These are phyloP conservation scores for Stegostoma tigrinum DNA, from an alignment of 2,113 vertebrate genomes.

Conservation along the genomic window DNA sequence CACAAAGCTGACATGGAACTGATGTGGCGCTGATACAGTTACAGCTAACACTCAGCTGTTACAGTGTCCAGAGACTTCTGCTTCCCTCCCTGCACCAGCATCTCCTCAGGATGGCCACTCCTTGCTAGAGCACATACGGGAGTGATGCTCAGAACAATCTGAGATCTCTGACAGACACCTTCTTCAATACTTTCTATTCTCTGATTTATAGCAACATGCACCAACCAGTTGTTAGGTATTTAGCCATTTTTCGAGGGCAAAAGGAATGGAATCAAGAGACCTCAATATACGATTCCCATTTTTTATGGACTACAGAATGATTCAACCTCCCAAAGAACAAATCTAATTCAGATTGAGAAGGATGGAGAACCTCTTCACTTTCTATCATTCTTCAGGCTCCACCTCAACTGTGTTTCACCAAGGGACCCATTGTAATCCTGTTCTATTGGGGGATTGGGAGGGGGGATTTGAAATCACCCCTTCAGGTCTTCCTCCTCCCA, in stretches of 20 bases:
- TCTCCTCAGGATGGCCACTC: not conserved
- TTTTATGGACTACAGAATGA: not conserved
- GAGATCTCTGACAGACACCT: not conserved
- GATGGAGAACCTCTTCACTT: not conserved
- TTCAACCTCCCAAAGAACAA: not conserved
- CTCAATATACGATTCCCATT: not conserved
- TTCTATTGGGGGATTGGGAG: not conserved
- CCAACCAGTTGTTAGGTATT: not conserved
- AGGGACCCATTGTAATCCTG: not conserved
- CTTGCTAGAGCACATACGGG: not conserved
- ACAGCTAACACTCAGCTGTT: not conserved
- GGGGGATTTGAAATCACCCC: not conserved
- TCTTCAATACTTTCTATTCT: not conserved
- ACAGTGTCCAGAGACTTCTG: not conserved
- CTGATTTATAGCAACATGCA: not conserved
- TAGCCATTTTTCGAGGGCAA: not conserved
- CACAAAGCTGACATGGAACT: not conserved
- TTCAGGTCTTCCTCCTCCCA: not conserved
- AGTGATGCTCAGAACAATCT: not conserved
- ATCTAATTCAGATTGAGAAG: not conserved
- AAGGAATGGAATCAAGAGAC: not conserved
- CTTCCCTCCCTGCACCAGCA: not conserved
- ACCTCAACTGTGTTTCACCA: not conserved
- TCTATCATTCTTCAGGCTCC: not conserved
- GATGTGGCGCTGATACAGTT: not conserved